These are phyloP conservation scores for Hecatera dysodea DNA, from an alignment of 2,888 invertebrate genomes.

Conservation along the genomic window DNA sequence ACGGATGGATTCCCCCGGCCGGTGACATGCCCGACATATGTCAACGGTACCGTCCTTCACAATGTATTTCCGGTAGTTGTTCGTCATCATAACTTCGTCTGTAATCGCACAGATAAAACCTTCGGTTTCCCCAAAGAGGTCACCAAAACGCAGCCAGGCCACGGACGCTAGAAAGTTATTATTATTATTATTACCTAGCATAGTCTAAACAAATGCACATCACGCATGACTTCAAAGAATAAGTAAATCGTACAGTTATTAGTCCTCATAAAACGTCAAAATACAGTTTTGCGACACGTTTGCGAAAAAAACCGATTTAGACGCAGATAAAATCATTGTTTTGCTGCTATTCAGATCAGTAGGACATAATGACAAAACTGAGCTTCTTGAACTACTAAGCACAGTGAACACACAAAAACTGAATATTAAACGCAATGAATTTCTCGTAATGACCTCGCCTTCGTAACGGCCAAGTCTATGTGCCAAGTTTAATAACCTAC, in stretches of 20 bases:
- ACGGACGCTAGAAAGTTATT: too few species aligned
- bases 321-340: slow-evolving; percentile 41
- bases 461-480: slow-evolving; percentile 27
- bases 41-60: too few species aligned
- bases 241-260: slow-evolving; percentile 15
- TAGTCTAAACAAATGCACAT: neutral
- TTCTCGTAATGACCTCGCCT: slow-evolving; percentile 37
- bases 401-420: slow-evolving; percentile 33
- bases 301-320: slow-evolving; percentile 16
- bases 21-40: too few species aligned
- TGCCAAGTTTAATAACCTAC: slow-evolving; percentile 49
- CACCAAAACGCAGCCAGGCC: too few species aligned
- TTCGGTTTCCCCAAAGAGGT: too few species aligned
- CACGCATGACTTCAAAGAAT: neutral
- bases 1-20: too few species aligned
- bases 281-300: slow-evolving; percentile 44
- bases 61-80: too few species aligned
- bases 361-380: slow-evolving; percentile 11
- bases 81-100: too few species aligned
- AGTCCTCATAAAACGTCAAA: slow-evolving; percentile 16
- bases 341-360: slow-evolving; percentile 35
- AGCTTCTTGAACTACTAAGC: slow-evolving; percentile 20
- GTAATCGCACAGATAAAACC: too few species aligned
- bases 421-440: slow-evolving; percentile 28
- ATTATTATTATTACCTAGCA: too few species aligned